These are phyloP conservation scores for Phalera bucephala DNA, from an alignment of 2,888 invertebrate species.

Conservation along the genomic window DNA sequence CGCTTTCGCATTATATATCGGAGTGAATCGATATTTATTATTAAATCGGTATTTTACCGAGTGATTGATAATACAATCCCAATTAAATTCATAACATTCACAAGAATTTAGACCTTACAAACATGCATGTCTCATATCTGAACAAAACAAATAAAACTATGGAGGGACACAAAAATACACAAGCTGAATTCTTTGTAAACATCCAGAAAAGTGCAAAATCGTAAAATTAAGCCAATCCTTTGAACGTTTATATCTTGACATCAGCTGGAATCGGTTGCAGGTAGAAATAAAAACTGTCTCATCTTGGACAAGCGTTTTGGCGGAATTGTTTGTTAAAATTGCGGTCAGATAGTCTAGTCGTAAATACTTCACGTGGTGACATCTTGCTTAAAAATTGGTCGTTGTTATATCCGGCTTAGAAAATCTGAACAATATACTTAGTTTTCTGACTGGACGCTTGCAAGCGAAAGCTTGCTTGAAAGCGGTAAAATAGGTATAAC, in stretches of 20 bases:
- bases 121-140: too few relatives aligned
- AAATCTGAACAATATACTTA: background rate
- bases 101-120: too few relatives aligned
- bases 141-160: too few relatives aligned
- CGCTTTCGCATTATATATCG: too few relatives aligned
- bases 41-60: too few relatives aligned
- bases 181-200: background rate
- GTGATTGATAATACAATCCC: too few relatives aligned
- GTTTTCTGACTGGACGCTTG: too few relatives aligned
- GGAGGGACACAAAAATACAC: background rate
- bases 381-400: conserved; percentile 24
- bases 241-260: conserved; percentile 3
- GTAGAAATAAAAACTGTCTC: conserved; percentile 31
- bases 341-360: conserved; percentile 48
- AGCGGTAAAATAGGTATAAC: too few relatives aligned
- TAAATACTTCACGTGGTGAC: conserved; percentile 57
- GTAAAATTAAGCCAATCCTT: background rate
- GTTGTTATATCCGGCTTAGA: background rate
- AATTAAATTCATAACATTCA: too few relatives aligned
- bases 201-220: background rate
- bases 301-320: conserved; percentile 39
- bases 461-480: too few relatives aligned
- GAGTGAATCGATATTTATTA: too few relatives aligned
- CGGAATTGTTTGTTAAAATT: conserved; percentile 48
- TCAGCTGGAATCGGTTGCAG: conserved; percentile 4